Evolutionary conservation across 2,888 invertebrate species (phyloP).

Genomic region (Oeneis ivallda): DNA sequence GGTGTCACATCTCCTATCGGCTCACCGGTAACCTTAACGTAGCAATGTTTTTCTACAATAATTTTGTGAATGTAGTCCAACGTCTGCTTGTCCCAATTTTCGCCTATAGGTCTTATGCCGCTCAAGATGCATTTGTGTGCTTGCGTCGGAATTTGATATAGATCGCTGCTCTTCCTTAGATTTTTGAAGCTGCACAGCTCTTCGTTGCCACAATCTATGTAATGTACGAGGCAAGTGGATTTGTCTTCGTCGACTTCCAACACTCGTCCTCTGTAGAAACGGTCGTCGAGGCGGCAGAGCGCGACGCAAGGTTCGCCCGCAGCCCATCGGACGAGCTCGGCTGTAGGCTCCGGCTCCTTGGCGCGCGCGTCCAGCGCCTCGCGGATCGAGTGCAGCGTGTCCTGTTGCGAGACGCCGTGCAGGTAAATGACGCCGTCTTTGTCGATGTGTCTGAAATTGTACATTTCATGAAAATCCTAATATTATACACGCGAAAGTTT

Average conservation of each 20-base stretch:
- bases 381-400: constrained; percentile 75
- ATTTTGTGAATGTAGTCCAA: constrained; percentile 84
- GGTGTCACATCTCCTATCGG: constrained; percentile 56
- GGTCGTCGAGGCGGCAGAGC: constrained; percentile 83
- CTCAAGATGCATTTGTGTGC: constrained; percentile 82
- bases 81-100: constrained; percentile 74
- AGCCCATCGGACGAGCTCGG: constrained; percentile 79
- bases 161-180: constrained; percentile 83
- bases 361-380: constrained; percentile 74
- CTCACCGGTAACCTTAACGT: constrained; percentile 69
- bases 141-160: constrained; percentile 85
- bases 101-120: constrained; percentile 56
- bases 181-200: constrained; percentile 82
- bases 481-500: too few relatives aligned
- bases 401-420: constrained; percentile 59
- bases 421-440: constrained; percentile 73
- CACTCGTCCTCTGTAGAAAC: constrained; percentile 87
- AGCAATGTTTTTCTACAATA: constrained; percentile 81
- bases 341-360: constrained; percentile 65
- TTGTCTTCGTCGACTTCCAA: constrained; percentile 63
- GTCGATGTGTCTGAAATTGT: constrained; percentile 62
- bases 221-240: constrained; percentile 80
- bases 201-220: constrained; percentile 92
- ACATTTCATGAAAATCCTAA: too few relatives aligned
- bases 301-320: constrained; percentile 86